Conservation (phyloP, 2,888 invertebrate species). For the Tridacna gigas region DNA sequence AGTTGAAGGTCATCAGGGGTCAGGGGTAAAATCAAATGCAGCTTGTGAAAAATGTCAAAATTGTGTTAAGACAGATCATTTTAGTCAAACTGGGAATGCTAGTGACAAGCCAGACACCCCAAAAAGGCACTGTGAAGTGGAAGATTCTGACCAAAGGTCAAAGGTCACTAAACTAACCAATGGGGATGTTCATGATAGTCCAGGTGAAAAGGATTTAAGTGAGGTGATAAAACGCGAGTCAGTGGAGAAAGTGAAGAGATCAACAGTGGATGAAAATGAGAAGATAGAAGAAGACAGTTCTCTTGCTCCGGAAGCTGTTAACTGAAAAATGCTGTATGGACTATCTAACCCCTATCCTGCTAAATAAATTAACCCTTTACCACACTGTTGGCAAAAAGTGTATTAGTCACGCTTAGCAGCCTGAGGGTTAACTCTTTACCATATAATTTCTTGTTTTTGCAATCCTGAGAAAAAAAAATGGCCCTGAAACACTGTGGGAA, state of each 20-base stretch:
- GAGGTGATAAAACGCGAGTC: background rate
- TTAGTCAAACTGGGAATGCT: conserved; percentile 29
- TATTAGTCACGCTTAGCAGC: too few relatives aligned
- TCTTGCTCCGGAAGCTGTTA: conserved; percentile 6
- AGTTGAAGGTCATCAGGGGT: background rate
- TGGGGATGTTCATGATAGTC: conserved; percentile 54
- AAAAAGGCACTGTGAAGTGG: conserved; percentile 47
- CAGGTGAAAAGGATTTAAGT: background rate
- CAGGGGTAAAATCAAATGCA: background rate
- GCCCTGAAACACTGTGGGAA: too few relatives aligned
- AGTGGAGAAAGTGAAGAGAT: background rate
- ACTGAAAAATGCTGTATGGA: background rate
- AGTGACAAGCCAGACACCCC: conserved; percentile 27
- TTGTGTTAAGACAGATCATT: background rate
- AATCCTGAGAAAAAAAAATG: too few relatives aligned
- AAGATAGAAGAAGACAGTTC: conserved; percentile 6
- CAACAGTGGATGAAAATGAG: background rate
- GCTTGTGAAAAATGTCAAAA: conserved; percentile 5
- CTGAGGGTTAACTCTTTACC: too few relatives aligned
- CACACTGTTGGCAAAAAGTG: too few relatives aligned
- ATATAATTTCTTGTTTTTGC: too few relatives aligned
- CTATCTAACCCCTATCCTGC: too few relatives aligned
- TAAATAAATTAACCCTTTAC: too few relatives aligned
- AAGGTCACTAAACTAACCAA: conserved; percentile 63
- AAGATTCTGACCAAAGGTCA: conserved; percentile 40